Conservation (phyloP, 2,888 invertebrate species). For the Eugnorisma glareosa region DNA sequence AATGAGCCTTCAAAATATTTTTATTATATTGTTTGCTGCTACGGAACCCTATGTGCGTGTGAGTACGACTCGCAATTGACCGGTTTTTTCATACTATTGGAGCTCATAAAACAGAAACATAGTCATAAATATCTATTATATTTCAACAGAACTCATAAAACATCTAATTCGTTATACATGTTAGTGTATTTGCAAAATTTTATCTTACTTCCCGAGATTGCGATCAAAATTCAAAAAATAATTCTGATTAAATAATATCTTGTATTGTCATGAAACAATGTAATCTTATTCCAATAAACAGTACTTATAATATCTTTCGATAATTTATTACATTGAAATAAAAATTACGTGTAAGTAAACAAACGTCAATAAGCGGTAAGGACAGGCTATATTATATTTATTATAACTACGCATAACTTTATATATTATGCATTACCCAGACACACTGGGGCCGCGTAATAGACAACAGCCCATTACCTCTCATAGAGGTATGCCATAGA, state of each 20-base stretch:
- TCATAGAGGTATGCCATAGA: background rate
- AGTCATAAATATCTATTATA: background rate
- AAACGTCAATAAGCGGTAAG: background rate
- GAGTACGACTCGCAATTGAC: too few relatives aligned
- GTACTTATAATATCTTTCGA: background rate
- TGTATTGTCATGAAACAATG: conserved; percentile 16
- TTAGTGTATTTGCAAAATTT: conserved; percentile 1
- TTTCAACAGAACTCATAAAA: background rate
- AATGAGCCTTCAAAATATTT: too few relatives aligned
- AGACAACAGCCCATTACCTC: background rate
- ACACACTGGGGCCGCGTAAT: background rate
- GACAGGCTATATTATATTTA: background rate
- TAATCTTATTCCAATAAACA: conserved; percentile 41
- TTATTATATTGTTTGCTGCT: too few relatives aligned
- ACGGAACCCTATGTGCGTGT: too few relatives aligned
- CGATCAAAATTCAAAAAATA: conserved; percentile 37
- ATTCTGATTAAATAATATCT: conserved; percentile 33
- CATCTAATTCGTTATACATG: background rate
- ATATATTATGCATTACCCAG: background rate
- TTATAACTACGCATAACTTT: background rate
- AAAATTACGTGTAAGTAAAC: conserved; percentile 5
- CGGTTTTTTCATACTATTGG: too few relatives aligned
- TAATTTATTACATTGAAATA: conserved; percentile 12
- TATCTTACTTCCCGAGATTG: conserved; percentile 23
- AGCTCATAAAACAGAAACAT: too few relatives aligned